These are phyloP conservation scores for Coryphaenoides rupestris DNA, from an alignment of 2,113 vertebrate species.

Conservation along the genomic window DNA sequence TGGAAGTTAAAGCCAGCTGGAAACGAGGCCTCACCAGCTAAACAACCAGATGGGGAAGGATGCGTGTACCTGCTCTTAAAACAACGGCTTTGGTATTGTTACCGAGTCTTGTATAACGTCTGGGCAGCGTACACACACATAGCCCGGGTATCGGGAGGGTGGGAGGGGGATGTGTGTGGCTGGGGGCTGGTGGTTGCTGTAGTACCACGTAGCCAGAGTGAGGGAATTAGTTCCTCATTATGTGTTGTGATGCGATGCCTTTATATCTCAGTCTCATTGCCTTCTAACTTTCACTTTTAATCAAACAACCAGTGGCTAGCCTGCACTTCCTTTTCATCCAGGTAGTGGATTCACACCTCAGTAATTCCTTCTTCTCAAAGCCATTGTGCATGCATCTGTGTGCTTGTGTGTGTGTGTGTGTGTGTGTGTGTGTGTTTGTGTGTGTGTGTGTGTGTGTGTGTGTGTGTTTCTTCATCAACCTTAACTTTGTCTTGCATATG, in stretches of 20 bases:
- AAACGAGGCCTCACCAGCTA: slow-evolving; percentile 11
- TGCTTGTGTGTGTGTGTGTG: slow-evolving; percentile 15
- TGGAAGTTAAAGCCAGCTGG: slow-evolving; percentile 28
- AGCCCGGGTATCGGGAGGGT: no score
- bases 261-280: no score
- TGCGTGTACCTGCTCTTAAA: slow-evolving; percentile 9
- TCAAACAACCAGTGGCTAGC: no score
- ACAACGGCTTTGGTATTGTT: not conserved
- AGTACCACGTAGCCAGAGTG: no score
- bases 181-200: no score
- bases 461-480: slow-evolving; percentile 61
- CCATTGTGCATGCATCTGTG: slow-evolving; percentile 31
- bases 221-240: no score
- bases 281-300: no score
- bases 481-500: slow-evolving; percentile 85
- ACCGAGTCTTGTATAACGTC: not conserved
- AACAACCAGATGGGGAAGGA: slow-evolving; percentile 9
- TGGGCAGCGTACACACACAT: not conserved
- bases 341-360: slow-evolving; percentile 60
- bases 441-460: not conserved
- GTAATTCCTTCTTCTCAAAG: slow-evolving; percentile 48
- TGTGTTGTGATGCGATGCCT: no score
- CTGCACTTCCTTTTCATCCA: slow-evolving; percentile 35
- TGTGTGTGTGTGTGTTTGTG: not conserved
- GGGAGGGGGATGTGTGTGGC: slow-evolving; percentile 21